phyloP scores from a whole-genome alignment of 2,797 vertebrate species.

The Lepilemur septentrionalis region DNA sequence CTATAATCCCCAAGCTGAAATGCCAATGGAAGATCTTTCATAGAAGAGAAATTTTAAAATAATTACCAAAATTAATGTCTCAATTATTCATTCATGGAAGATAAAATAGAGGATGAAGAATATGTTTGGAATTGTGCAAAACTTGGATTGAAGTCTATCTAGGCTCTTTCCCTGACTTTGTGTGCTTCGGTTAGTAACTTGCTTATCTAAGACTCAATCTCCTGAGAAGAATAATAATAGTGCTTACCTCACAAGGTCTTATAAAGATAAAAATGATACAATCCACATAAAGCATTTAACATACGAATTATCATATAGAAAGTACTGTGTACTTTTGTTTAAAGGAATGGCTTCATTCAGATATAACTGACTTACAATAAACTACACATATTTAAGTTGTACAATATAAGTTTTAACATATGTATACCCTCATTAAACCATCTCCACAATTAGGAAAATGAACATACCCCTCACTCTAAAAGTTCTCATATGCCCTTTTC shows the following conservation, averaged over 20 bases:
- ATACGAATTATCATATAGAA: not conserved
- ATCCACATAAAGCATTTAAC: not conserved
- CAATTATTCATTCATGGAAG: not conserved
- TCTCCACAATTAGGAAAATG: not conserved
- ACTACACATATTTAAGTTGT: not conserved
- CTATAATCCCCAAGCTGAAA: not conserved
- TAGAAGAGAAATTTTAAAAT: not conserved
- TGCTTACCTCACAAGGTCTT: not conserved
- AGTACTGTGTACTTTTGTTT: not conserved
- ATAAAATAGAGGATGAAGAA: not conserved
- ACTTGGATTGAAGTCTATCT: not conserved
- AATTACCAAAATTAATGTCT: not conserved
- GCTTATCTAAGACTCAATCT: not conserved
- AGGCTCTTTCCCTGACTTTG: not conserved
- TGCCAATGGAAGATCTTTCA: not conserved
- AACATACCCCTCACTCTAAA: not conserved
- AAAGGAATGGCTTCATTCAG: not conserved
- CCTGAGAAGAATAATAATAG: not conserved
- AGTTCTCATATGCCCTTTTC: not conserved
- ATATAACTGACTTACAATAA: not conserved
- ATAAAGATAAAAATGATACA: not conserved
- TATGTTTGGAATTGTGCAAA: not conserved
- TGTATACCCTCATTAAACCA: not conserved
- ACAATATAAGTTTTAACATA: not conserved
- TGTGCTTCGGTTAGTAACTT: not conserved